Base-by-base conservation (phyloP, 2,888 invertebrate genomes). In the Heliconius sara region DNA sequence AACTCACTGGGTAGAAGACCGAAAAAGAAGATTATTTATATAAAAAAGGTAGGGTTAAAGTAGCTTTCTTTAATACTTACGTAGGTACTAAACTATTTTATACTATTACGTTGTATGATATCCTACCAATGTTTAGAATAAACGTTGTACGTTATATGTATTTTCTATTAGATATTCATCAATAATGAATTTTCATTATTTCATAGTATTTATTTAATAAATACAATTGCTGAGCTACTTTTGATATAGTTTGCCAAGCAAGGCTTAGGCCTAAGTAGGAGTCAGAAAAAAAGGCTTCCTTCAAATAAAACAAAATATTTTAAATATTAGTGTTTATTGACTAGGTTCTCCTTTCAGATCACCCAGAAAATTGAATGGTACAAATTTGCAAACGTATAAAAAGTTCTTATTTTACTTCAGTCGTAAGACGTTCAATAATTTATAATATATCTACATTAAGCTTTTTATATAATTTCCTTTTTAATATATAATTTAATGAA, bases 381-480 rank as follows among this genome's bases (percentile, higher is more conserved):
- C 88, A 89, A 91, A 91, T 91, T 89, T 92, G 91, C 89, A 92
- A 93, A 92, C 80, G 90, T 92, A 92, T 86, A 90, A 92, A 92
- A 91, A 87, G 6, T 65, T 72, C 75, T 76, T 82, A 70, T 68
- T 68, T 71, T 83, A 75, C 76, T 76, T 75, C 80, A 78, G 74
- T 67, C 25, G n/a, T 34, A 72, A n/a, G 57, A 72, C 52, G n/a
- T 57, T 72, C 57, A 68, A 68, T 72, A 57, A 72, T 72, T 72
- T 72, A 72, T 43, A 68, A 39, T 6, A 68, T 68, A 39, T 39
- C 34, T 39, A 68, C 65, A 27, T 25, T 19, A 65, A 65, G 65
- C n/a, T 60, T 60, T 60, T 19, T 60, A 60, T 60, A n/a, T 60
- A 60, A 65, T 16, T 25, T 27, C 13, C 16, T 27, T 25, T 65